phyloP scores from a whole-genome alignment of 2,797 vertebrate genomes.

The Leuciscus waleckii region DNA sequence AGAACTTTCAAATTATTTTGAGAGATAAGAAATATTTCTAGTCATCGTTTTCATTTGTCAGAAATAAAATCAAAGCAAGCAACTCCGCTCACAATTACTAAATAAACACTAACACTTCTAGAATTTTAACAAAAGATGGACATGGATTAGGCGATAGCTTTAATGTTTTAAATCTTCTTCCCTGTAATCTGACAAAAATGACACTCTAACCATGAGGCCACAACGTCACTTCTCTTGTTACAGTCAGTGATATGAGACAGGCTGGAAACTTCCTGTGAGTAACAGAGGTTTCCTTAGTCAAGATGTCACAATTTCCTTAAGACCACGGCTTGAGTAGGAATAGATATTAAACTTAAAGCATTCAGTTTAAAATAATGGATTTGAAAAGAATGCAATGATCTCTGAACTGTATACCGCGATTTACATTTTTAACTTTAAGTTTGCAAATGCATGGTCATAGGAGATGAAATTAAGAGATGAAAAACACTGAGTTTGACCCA shows the following conservation, averaged over 20 bases:
- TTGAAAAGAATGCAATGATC: slow-evolving; percentile 29
- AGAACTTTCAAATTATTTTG: not conserved
- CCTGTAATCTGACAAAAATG: slow-evolving; percentile 30
- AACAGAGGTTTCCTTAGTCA: slow-evolving; percentile 60
- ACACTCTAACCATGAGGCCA: slow-evolving; percentile 40
- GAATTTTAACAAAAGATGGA: not conserved
- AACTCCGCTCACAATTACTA: not conserved
- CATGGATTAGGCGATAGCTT: not conserved
- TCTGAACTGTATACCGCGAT: not conserved
- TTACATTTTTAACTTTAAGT: not conserved
- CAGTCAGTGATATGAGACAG: slow-evolving; percentile 50
- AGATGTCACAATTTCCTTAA: slow-evolving; percentile 73
- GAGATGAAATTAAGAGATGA: not conserved
- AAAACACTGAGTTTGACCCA: not conserved
- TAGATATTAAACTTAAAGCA: slow-evolving; percentile 29
- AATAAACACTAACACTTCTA: not conserved
- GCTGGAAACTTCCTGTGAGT: slow-evolving; percentile 68
- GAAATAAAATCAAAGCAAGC: not conserved
- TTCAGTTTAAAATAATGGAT: slow-evolving; percentile 31
- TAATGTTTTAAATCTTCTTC: not conserved
- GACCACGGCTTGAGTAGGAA: slow-evolving; percentile 53
- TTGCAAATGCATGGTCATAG: slow-evolving; percentile 7
- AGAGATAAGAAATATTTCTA: not conserved
- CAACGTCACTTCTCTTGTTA: slow-evolving; percentile 40
- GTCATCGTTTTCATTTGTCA: not conserved